These are phyloP conservation scores for Azemiops feae DNA, from an alignment of 2,113 vertebrate species.

Conservation along the genomic window DNA sequence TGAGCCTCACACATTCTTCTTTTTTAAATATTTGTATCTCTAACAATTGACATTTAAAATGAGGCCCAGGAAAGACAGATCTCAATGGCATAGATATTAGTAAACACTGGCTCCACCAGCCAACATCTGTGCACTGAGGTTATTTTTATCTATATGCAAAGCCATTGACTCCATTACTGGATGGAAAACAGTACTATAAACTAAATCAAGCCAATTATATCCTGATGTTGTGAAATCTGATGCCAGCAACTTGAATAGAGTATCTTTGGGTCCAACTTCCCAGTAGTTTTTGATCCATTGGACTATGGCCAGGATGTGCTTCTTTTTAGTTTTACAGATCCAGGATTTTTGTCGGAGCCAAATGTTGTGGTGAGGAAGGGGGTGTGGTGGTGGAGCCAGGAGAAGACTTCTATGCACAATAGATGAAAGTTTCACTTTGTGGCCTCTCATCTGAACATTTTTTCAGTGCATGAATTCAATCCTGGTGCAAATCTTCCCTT, in stretches of 20 bases:
- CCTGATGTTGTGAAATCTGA: background rate
- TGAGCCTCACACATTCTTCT: background rate
- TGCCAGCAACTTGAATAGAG: no score
- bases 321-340: background rate
- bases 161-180: background rate
- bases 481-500: background rate
- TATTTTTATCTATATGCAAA: background rate
- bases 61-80: background rate
- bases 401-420: background rate
- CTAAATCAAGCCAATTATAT: background rate
- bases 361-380: background rate
- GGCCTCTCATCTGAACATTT: background rate
- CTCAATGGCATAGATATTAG: background rate
- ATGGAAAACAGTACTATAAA: background rate
- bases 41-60: background rate
- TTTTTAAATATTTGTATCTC: background rate
- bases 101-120: no score
- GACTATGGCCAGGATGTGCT: background rate
- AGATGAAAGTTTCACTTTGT: no score
- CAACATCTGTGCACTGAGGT: background rate
- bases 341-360: background rate
- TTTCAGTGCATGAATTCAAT: background rate
- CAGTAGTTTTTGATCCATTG: background rate
- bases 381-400: no score
- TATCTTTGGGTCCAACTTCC: background rate